Evolutionary conservation across 64 coral and sea anemone species (phyloP).

Genomic region (Pachyseris speciosa): DNA sequence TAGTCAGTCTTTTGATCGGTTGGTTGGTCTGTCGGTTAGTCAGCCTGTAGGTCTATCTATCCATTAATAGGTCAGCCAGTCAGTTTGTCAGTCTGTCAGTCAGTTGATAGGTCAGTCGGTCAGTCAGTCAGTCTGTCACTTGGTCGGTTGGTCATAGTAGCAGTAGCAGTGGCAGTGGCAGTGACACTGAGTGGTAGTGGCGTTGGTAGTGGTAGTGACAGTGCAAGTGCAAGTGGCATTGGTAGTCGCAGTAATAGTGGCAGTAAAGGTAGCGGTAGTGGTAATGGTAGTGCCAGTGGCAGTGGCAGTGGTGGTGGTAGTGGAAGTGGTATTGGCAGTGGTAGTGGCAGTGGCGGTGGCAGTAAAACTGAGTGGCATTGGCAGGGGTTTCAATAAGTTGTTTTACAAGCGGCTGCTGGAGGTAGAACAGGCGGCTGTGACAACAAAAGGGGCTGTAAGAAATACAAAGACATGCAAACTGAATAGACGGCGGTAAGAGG

Average conservation of each 20-base stretch:
- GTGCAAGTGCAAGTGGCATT: neutral
- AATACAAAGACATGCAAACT: no score
- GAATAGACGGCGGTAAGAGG: no score
- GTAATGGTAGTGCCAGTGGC: neutral
- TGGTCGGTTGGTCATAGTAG: neutral
- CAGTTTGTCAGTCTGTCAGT: no score
- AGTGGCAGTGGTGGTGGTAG: neutral
- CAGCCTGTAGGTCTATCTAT: neutral
- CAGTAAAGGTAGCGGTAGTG: neutral
- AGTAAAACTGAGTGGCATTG: neutral
- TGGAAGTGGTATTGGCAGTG: neutral
- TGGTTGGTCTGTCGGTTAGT: neutral
- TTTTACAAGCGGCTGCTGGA: no score
- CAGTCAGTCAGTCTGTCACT: no score
- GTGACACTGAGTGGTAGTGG: neutral
- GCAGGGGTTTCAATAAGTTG: no score
- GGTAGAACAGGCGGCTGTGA: no score
- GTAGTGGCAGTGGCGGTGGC: neutral
- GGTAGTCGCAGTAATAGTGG: neutral
- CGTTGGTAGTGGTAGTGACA: neutral
- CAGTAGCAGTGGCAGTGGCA: slow-evolving; percentile 2
- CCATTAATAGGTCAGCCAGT: no score
- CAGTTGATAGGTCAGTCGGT: no score
- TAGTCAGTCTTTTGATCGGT: neutral
- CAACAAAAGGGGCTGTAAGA: no score